Evolutionary conservation across 2,113 vertebrate species (phyloP).

Genomic region (Mus spicilegus): DNA sequence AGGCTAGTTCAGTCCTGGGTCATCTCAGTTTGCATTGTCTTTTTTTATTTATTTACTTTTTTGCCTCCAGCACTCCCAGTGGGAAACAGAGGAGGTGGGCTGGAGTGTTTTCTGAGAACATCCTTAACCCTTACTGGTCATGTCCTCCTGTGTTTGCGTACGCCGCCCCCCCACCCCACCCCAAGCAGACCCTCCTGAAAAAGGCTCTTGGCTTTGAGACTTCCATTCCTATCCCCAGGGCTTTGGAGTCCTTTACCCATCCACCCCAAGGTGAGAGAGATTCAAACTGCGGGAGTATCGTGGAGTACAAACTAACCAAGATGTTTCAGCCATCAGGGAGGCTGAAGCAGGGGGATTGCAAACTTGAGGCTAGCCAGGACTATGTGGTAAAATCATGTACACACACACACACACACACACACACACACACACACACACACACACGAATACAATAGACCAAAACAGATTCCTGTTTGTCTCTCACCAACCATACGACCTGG

Average conservation of each 20-base stretch:
- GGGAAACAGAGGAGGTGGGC: not conserved
- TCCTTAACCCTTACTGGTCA: not conserved
- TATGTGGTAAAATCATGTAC: not conserved
- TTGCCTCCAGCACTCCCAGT: constrained; percentile 26
- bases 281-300: no score
- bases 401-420: not conserved
- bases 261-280: not conserved
- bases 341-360: not conserved
- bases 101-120: not conserved
- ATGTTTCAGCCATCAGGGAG: not conserved
- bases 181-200: not conserved
- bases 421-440: not conserved
- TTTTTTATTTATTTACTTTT: not conserved
- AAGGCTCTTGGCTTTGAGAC: not conserved
- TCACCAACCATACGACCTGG: not conserved
- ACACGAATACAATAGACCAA: not conserved
- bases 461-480: not conserved
- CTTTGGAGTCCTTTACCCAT: not conserved
- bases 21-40: constrained; percentile 62
- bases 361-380: not conserved
- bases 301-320: no score
- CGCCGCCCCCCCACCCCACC: not conserved
- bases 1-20: constrained; percentile 76
- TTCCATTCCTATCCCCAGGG: no score
- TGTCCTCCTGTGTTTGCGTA: not conserved